Conservation (phyloP, 2,797 vertebrate species). For the Tiaroga cobitis region DNA sequence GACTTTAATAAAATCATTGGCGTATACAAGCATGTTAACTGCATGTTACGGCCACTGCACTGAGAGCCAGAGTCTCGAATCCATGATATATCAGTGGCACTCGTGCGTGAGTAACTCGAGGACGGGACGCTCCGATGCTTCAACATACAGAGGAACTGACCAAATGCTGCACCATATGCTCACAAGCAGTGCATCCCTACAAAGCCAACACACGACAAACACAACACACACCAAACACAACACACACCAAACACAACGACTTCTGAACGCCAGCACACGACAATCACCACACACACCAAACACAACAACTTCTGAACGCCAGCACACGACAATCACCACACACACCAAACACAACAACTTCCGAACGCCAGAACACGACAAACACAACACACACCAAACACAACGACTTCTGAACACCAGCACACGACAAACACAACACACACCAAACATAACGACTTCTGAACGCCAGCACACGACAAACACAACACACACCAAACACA, state of each 20-base stretch:
- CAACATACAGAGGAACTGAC: conserved; percentile 22
- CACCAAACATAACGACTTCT: too few relatives aligned
- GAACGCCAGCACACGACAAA: too few relatives aligned
- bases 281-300: too few relatives aligned
- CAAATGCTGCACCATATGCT: conserved; percentile 57
- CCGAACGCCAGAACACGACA: too few relatives aligned
- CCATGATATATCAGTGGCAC: not conserved
- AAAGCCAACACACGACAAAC: not conserved
- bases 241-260: not conserved
- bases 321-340: too few relatives aligned
- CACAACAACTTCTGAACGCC: too few relatives aligned
- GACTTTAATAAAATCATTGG: not conserved
- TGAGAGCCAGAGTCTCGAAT: not conserved
- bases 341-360: too few relatives aligned
- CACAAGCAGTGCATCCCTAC: conserved; percentile 19
- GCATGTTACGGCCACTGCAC: not conserved
- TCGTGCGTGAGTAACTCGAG: conserved; percentile 19
- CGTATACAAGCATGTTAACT: not conserved
- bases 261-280: not conserved
- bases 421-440: too few relatives aligned
- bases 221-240: conserved; percentile 5
- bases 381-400: too few relatives aligned
- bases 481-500: too few relatives aligned
- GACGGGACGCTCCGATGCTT: conserved; percentile 21
- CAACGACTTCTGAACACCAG: too few relatives aligned